Base-by-base conservation (phyloP, 2,888 invertebrate genomes). In the Hermaeophaga mercurialis region DNA sequence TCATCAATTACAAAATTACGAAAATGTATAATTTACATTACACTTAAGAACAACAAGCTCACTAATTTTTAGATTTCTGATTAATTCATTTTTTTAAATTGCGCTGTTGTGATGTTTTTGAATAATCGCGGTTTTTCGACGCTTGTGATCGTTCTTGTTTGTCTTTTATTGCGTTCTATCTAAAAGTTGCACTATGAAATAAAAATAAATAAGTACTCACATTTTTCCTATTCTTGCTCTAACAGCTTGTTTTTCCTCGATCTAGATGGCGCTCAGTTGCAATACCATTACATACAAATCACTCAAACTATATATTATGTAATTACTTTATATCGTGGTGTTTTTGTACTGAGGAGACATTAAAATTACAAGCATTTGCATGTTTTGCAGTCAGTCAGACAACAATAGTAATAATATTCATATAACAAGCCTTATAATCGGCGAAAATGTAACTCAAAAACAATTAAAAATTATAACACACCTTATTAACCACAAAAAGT, bases 291-390 rank as follows among this genome's bases (percentile, higher is more conserved):
- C 53, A 31, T 48, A 55, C 48, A 53, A 59, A 54, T 58, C 66
- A 63, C 60, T 66, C 66, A 61, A 61, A 61, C 65, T 68, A 66
- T 62, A 63, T 61, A 65, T 66, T 66, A 65, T 65, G 65, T 63
- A 68, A 68, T 70, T 69, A 71, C 65, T 68, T 74, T 73, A 75
- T 74, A 75, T 74, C 73, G 73, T 75, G 74, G 74, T 75, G 72
- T 75, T 70, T 78, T 77, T 78, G 77, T 78, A 78, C 77, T 77
- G 76, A 75, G 75, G 75, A 77, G 74, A 62, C 60, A 61, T 66
- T 62, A 58, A 63, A 41, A 66, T 64, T 63, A 75, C 73, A 77
- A 75, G 76, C 75, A 73, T 72, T 71, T 66, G 58, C 57, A 61
- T 56, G 44, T 60, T 65, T 58, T 71, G 73, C 73, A 73, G 73